Percentiles rank a stretch among this genome's conserved stretches.
These are phyloP conservation scores for Mactra quadrangularis DNA, from an alignment of 1,140 invertebrate species.

Conservation along the genomic window DNA sequence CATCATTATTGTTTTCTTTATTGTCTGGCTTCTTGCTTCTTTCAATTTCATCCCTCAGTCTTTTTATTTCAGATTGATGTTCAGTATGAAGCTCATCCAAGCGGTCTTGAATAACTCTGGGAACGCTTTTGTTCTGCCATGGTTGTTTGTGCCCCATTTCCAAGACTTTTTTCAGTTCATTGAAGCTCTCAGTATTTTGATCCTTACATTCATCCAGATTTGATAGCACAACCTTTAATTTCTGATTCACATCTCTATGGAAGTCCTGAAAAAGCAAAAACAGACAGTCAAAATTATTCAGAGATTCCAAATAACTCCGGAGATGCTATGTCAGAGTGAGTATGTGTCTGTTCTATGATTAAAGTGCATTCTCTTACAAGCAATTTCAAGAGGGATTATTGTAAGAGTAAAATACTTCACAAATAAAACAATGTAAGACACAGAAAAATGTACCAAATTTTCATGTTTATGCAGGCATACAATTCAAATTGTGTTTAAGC, in stretches of 20 bases:
- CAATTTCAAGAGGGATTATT: no score
- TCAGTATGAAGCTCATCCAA: slow-evolving; percentile 44
- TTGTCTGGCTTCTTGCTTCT: slow-evolving; percentile 21
- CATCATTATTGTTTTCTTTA: slow-evolving; percentile 10
- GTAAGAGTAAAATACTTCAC: no score
- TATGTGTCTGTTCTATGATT: no score
- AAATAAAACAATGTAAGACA: no score
- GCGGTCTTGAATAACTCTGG: slow-evolving; percentile 42
- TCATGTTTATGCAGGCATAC: no score
- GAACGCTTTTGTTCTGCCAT: slow-evolving; percentile 53
- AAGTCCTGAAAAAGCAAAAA: slow-evolving; percentile 1
- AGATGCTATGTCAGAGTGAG: no score
- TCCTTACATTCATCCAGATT: slow-evolving; percentile 12
- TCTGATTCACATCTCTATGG: background rate
- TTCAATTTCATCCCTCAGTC: slow-evolving; percentile 42
- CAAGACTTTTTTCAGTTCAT: slow-evolving; percentile 14
- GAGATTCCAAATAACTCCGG: no score
- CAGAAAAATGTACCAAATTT: no score
- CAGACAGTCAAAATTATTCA: no score
- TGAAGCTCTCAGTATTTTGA: background rate
- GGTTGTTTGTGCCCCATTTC: background rate
- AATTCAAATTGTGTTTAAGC: no score
- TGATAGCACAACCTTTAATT: background rate
- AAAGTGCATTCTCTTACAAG: no score
- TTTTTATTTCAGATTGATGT: slow-evolving; percentile 50